Conservation (phyloP, 2,888 invertebrate genomes). For the Nemoura dubitans region DNA sequence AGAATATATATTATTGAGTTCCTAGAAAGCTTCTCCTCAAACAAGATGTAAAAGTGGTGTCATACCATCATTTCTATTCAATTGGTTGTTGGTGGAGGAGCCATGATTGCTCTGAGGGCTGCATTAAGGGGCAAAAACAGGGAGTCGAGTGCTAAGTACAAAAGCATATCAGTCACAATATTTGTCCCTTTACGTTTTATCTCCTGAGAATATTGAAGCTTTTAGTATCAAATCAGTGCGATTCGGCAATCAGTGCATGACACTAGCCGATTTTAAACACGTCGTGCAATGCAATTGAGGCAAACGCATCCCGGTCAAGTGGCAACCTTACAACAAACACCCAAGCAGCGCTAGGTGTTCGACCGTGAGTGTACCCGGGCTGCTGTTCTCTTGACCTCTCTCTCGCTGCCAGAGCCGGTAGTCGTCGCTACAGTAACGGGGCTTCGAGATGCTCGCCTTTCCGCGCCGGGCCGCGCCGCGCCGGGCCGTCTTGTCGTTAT, state of each 20-base stretch:
- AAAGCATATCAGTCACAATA: too few species aligned
- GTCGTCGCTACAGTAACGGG: neutral
- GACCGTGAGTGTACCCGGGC: neutral
- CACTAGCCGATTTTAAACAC: too few species aligned
- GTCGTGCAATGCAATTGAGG: too few species aligned
- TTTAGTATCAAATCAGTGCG: too few species aligned
- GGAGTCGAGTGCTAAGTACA: too few species aligned
- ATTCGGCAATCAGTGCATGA: too few species aligned
- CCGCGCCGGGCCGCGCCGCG: neutral
- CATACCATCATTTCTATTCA: neutral
- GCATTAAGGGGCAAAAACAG: neutral
- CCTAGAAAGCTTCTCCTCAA: too few species aligned
- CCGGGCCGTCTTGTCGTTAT: constrained; percentile 41
- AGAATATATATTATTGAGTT: too few species aligned
- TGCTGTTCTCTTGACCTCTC: neutral
- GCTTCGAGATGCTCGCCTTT: neutral
- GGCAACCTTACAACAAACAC: neutral
- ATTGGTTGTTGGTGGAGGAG: neutral
- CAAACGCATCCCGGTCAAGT: neutral
- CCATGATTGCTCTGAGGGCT: neutral
- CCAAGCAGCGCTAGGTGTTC: neutral
- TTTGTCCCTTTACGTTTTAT: neutral
- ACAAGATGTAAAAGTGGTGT: too few species aligned
- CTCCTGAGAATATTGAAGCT: too few species aligned
- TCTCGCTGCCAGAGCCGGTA: neutral